Evolutionary conservation across 1,140 invertebrate genomes (phyloP).

Genomic region (Heliothis subflexa): DNA sequence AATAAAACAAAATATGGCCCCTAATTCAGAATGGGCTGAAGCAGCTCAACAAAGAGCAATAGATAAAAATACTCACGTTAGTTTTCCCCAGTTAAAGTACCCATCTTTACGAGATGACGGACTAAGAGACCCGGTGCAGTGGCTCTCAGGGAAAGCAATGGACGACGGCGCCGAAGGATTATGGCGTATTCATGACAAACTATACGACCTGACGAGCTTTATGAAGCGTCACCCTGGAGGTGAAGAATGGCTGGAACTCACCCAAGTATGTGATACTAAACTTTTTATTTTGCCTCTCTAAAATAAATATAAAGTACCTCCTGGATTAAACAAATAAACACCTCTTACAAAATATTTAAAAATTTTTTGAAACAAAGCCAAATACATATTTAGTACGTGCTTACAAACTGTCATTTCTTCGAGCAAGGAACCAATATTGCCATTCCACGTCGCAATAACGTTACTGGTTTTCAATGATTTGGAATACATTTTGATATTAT

Average conservation of each 20-base stretch:
- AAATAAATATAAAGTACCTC: neutral
- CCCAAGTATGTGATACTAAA: constrained; percentile 84
- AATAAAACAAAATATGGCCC: constrained; percentile 52
- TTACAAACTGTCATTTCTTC: no score
- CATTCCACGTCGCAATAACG: no score
- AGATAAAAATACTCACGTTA: constrained; percentile 73
- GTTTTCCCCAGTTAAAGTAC: constrained; percentile 82
- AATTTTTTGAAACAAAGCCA: no score
- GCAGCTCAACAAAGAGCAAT: constrained; percentile 61
- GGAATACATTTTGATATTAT: no score
- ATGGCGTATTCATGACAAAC: constrained; percentile 91
- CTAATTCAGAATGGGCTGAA: constrained; percentile 56
- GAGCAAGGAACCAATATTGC: no score
- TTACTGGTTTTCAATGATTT: no score
- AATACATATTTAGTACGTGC: no score
- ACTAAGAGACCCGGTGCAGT: constrained; percentile 77
- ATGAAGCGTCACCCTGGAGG: constrained; percentile 91
- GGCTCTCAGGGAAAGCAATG: constrained; percentile 89
- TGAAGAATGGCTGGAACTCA: constrained; percentile 89
- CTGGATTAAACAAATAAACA: neutral
- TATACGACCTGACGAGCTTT: constrained; percentile 92
- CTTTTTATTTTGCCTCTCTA: neutral
- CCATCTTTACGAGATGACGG: constrained; percentile 80
- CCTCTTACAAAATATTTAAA: neutral
- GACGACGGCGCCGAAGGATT: constrained; percentile 91